phyloP scores from a whole-genome alignment of 2,797 vertebrate species.

The Manis pentadactyla region DNA sequence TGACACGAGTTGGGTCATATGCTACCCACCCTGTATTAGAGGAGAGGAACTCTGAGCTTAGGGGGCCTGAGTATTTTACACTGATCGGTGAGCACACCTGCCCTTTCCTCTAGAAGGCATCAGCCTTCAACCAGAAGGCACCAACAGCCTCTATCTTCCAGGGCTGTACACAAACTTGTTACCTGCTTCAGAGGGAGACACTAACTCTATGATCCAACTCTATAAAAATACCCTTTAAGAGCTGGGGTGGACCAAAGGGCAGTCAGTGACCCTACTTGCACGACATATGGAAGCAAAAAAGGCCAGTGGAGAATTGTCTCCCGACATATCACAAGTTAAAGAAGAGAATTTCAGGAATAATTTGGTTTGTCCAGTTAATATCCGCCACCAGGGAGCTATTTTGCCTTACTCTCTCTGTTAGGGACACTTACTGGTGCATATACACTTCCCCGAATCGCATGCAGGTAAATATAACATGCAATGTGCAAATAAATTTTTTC shows the following conservation, averaged over 20 bases:
- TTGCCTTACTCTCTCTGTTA: not conserved
- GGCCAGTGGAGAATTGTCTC: not conserved
- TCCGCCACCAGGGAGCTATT: not conserved
- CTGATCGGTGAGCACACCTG: not conserved
- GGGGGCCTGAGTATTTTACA: constrained; percentile 1
- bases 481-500: not conserved
- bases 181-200: not conserved
- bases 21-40: not conserved
- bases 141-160: not conserved
- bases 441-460: not conserved
- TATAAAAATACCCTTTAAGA: not conserved
- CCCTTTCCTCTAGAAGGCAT: not conserved
- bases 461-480: not conserved
- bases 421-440: not conserved
- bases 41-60: not conserved
- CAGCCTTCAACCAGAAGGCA: not conserved
- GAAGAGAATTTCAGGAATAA: not conserved
- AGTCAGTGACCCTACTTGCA: not conserved
- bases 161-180: not conserved
- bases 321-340: not conserved
- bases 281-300: not conserved
- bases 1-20: not conserved
- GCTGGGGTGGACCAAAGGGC: not conserved
- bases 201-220: not conserved
- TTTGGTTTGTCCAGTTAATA: not conserved